phyloP scores from a whole-genome alignment of 2,113 vertebrate genomes.

The Rhodinocichla rosea region DNA sequence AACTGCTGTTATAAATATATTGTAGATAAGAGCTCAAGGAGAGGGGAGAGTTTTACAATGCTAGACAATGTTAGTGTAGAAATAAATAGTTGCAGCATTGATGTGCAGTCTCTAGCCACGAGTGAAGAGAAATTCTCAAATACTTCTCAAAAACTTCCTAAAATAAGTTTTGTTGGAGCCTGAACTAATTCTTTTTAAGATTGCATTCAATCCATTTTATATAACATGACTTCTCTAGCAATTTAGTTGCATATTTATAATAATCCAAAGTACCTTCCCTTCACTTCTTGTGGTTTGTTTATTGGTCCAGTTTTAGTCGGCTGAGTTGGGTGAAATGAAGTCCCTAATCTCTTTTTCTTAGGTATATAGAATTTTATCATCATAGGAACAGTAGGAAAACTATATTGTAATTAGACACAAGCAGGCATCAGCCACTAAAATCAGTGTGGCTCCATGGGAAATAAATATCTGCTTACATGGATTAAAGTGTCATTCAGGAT shows the following conservation, averaged over 20 bases:
- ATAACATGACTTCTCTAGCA: not conserved
- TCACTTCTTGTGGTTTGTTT: not conserved
- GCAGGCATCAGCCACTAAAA: not conserved
- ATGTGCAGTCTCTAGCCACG: not conserved
- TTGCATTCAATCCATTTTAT: not conserved
- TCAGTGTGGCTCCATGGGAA: not conserved
- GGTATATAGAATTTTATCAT: not conserved
- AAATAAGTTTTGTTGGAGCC: not conserved
- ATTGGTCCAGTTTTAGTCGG: not conserved
- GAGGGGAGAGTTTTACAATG: not conserved
- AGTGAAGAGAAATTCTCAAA: not conserved
- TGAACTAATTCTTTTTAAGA: not conserved
- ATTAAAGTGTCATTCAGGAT: conserved; percentile 26
- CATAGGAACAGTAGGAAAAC: not conserved
- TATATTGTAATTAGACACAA: not conserved
- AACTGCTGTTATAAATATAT: not conserved
- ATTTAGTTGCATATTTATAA: not conserved
- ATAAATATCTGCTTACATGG: conserved; percentile 18
- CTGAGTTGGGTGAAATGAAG: not conserved
- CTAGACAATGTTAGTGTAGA: not conserved
- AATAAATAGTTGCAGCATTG: not conserved
- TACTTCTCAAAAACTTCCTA: not conserved
- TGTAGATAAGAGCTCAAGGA: not conserved
- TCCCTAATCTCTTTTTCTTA: not conserved
- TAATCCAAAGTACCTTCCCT: not conserved